Percentiles rank a stretch among this genome's conserved stretches.
These are phyloP conservation scores for Molorchus minor DNA, from an alignment of 2,888 invertebrate genomes.

Conservation along the genomic window DNA sequence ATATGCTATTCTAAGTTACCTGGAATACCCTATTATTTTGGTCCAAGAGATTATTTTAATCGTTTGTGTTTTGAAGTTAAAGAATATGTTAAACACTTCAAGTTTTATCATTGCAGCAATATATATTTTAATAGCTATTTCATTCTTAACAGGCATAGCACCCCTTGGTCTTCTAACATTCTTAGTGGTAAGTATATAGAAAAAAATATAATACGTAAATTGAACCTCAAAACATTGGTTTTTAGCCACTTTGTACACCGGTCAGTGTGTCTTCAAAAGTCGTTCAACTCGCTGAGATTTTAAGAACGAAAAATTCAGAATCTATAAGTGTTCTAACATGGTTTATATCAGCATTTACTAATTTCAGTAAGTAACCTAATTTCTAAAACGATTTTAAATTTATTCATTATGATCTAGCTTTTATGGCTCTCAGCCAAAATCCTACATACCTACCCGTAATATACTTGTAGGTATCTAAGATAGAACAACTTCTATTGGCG, in stretches of 20 bases:
- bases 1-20: conserved; percentile 78
- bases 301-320: conserved; percentile 75
- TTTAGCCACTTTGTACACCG: conserved; percentile 79
- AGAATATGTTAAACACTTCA: conserved; percentile 65
- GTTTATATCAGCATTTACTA: conserved; percentile 83
- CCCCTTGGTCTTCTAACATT: conserved; percentile 67
- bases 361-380: conserved; percentile 73
- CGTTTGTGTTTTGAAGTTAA: conserved; percentile 75
- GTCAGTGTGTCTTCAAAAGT: conserved; percentile 86
- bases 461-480: too few relatives aligned
- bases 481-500: too few relatives aligned
- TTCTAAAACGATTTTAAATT: background rate
- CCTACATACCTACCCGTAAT: too few relatives aligned
- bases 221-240: conserved; percentile 49
- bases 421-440: background rate
- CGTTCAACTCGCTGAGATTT: conserved; percentile 78
- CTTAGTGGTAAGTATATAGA: conserved; percentile 73
- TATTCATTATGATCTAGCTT: too few relatives aligned
- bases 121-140: conserved; percentile 62
- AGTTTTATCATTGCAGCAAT: conserved; percentile 59
- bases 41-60: conserved; percentile 79
- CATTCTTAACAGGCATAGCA: conserved; percentile 63
- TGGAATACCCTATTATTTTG: conserved; percentile 86
- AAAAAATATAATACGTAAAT: background rate
- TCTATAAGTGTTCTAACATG: conserved; percentile 83